Evolutionary conservation across 2,888 invertebrate genomes (phyloP).

Genomic region (Aspidiotus destructor): DNA sequence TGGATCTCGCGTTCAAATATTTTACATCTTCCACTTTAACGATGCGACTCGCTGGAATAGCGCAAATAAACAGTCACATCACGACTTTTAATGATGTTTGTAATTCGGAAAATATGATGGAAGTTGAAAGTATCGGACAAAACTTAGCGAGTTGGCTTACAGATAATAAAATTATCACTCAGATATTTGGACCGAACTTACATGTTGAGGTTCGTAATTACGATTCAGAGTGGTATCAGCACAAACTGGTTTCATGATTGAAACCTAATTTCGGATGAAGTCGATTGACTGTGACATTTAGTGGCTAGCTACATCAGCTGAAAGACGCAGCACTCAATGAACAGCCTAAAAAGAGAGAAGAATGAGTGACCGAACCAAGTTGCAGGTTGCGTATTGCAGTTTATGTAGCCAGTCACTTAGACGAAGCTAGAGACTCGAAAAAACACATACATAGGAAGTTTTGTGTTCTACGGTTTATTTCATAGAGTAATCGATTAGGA

Average conservation of each 20-base stretch:
- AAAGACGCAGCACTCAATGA: too few relatives aligned
- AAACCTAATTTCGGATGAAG: too few relatives aligned
- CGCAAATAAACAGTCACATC: conserved; percentile 89
- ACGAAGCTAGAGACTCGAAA: too few relatives aligned
- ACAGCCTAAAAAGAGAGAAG: too few relatives aligned
- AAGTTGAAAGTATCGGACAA: conserved; percentile 74
- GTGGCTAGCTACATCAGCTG: too few relatives aligned
- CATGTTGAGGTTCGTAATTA: conserved; percentile 71
- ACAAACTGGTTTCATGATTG: too few relatives aligned
- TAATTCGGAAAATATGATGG: conserved; percentile 59
- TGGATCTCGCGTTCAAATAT: conserved; percentile 90
- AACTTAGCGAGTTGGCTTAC: conserved; percentile 81
- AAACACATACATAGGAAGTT: too few relatives aligned
- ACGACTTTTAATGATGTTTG: conserved; percentile 83
- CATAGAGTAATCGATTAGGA: not conserved
- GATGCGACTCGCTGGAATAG: conserved; percentile 84
- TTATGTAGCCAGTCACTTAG: too few relatives aligned
- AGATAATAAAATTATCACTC: conserved; percentile 79
- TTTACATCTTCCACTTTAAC: conserved; percentile 89
- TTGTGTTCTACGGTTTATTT: not conserved
- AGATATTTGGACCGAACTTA: conserved; percentile 92
- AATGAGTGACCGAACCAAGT: too few relatives aligned
- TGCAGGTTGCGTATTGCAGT: too few relatives aligned
- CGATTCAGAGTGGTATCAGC: too few relatives aligned
- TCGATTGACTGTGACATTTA: too few relatives aligned